These are phyloP conservation scores for Adelosebastes latens DNA, from an alignment of 2,797 vertebrate genomes.

Conservation along the genomic window DNA sequence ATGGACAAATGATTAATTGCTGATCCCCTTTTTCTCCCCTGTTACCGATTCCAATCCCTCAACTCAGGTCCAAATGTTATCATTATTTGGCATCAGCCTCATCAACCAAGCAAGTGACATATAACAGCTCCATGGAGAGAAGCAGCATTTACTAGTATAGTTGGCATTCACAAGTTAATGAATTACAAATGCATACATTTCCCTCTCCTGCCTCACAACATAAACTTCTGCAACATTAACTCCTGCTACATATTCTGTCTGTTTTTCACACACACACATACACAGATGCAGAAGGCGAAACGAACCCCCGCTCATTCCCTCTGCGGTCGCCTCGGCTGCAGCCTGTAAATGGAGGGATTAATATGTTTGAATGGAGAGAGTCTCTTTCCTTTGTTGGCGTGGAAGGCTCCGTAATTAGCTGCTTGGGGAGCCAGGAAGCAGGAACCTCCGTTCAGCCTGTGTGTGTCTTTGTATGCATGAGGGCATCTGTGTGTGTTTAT, in stretches of 20 bases:
- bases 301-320: slow-evolving; percentile 8
- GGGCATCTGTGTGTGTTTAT: slow-evolving; percentile 8
- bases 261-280: slow-evolving; percentile 6
- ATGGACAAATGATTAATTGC: too few relatives aligned
- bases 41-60: not conserved
- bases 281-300: slow-evolving; percentile 28
- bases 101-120: not conserved
- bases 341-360: slow-evolving; percentile 61
- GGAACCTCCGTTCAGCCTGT: slow-evolving; percentile 35
- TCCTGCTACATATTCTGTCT: not conserved
- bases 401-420: slow-evolving; percentile 67
- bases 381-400: slow-evolving; percentile 60
- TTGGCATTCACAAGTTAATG: not conserved
- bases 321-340: slow-evolving; percentile 40
- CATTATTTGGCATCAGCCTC: not conserved
- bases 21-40: not conserved
- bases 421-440: slow-evolving; percentile 62
- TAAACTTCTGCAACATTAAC: slow-evolving; percentile 23
- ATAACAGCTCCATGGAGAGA: not conserved
- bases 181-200: slow-evolving; percentile 11
- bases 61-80: not conserved
- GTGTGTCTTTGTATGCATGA: slow-evolving; percentile 26
- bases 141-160: not conserved
- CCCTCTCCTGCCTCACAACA: slow-evolving; percentile 3
- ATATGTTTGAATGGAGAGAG: slow-evolving; percentile 62